Percentiles rank a stretch among this genome's conserved stretches.
Evolutionary conservation across 2,797 vertebrate genomes (phyloP).

Genomic region (Hylomyscus alleni): DNA sequence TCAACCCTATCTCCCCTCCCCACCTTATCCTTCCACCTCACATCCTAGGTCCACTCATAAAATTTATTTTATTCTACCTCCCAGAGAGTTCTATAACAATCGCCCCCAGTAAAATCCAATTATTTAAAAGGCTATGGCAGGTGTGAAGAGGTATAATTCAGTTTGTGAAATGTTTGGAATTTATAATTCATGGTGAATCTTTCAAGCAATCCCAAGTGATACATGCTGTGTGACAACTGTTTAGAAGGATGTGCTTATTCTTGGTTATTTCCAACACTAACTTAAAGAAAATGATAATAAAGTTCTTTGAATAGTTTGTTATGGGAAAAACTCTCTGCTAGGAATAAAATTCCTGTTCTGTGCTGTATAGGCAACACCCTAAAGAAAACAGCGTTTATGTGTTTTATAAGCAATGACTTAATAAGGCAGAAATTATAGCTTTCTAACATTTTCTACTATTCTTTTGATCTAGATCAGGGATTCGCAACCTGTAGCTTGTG

Average conservation of each 20-base stretch:
- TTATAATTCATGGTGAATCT: conserved; percentile 34
- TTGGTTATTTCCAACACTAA: conserved; percentile 55
- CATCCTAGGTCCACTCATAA: too few relatives aligned
- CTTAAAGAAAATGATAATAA: conserved; percentile 46
- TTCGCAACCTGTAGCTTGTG: not conserved
- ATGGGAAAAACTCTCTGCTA: conserved; percentile 39
- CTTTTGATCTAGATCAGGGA: not conserved
- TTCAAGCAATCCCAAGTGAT: conserved; percentile 62
- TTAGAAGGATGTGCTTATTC: conserved; percentile 49
- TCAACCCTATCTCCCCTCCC: not conserved
- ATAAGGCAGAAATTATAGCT: conserved; percentile 41
- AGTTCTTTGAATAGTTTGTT: conserved; percentile 56
- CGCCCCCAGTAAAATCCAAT: not conserved
- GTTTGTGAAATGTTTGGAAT: conserved; percentile 16
- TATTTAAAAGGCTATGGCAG: conserved; percentile 29
- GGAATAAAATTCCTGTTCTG: conserved; percentile 51
- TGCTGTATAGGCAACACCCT: conserved; percentile 46
- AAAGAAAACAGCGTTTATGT: conserved; percentile 13
- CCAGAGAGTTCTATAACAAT: not conserved
- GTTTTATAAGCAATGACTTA: conserved; percentile 47
- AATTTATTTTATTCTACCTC: not conserved
- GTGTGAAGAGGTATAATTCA: not conserved
- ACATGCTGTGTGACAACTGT: conserved; percentile 50
- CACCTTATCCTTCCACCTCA: too few relatives aligned
- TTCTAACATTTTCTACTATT: not conserved